Conservation (phyloP, 1,140 invertebrate species). For the Melitaea cinxia region DNA sequence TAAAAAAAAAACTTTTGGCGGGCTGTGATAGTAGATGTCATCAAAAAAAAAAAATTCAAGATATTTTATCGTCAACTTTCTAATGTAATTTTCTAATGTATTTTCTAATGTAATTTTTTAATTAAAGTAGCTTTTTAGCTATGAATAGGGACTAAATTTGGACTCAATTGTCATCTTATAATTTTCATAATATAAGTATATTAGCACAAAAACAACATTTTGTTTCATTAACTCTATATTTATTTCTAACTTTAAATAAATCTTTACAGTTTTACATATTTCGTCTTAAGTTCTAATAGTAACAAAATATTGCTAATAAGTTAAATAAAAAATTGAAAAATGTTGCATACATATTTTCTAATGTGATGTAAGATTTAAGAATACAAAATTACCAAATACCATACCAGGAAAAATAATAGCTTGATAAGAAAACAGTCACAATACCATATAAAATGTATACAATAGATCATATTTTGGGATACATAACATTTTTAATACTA, state of each 20-base stretch:
- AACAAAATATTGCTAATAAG: conserved; percentile 75
- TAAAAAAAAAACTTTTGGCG: conserved; percentile 24
- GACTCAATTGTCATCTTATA: background rate
- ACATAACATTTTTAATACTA: too few relatives aligned
- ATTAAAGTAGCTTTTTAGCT: background rate
- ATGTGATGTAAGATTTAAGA: conserved; percentile 17
- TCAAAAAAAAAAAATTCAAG: background rate
- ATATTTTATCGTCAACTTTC: background rate
- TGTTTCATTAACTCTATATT: conserved; percentile 52
- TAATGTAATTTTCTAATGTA: background rate
- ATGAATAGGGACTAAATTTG: background rate
- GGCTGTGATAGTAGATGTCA: background rate
- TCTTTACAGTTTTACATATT: conserved; percentile 63
- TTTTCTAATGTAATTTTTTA: background rate
- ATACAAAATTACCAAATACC: background rate
- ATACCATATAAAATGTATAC: too few relatives aligned
- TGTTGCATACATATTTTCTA: conserved; percentile 4
- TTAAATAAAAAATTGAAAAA: conserved; percentile 37
- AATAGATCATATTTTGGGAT: too few relatives aligned
- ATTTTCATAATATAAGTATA: conserved; percentile 6
- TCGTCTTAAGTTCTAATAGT: conserved; percentile 55
- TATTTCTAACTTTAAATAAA: conserved; percentile 68
- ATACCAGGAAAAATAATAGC: background rate
- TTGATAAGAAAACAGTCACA: background rate
- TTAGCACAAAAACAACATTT: conserved; percentile 52